A percentile compares a stretch with the other conserved stretches of the same genome.
phyloP scores from a whole-genome alignment of 2,888 invertebrate species.

The Drosophila helvetica region DNA sequence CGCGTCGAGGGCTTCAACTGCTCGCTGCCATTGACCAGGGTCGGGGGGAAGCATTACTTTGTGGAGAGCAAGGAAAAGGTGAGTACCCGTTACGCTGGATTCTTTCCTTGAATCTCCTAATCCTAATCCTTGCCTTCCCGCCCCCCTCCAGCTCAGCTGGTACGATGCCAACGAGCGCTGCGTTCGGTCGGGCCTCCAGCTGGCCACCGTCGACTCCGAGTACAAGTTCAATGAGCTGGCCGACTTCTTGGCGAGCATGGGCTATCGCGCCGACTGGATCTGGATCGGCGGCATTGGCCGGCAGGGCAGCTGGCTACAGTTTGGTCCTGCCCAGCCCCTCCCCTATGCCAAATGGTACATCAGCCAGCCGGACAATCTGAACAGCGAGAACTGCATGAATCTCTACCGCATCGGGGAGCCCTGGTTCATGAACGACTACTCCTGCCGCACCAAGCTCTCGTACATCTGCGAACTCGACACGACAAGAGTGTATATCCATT shows the following conservation, averaged over 20 bases:
- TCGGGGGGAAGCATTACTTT: conserved; percentile 15
- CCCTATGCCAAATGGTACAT: conserved; percentile 14
- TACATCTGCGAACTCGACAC: conserved; percentile 3
- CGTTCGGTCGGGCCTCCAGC: conserved; percentile 14
- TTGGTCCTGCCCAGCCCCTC: not conserved
- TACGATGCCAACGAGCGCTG: conserved; percentile 21
- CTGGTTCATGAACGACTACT: conserved; percentile 17
- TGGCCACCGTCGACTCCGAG: conserved; percentile 18
- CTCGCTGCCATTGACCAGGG: not conserved
- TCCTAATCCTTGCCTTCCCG: not conserved
- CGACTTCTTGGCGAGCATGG: conserved; percentile 2
- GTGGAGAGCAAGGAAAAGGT: conserved; percentile 16
- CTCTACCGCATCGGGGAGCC: conserved; percentile 5
- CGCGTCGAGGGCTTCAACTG: conserved; percentile 1
- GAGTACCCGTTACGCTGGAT: not conserved
- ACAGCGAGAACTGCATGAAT: conserved; percentile 23
- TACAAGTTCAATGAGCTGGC: conserved; percentile 7
- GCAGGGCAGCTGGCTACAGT: conserved; percentile 16
- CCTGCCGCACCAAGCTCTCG: not conserved
- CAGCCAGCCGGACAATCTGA: conserved; percentile 10
- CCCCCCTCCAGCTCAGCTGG: conserved; percentile 1
- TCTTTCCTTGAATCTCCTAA: not conserved
- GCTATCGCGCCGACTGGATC: conserved; percentile 7
- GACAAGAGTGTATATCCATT: not conserved
- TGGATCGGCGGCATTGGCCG: conserved; percentile 4